Evolutionary conservation across 2,113 vertebrate species (phyloP), one percentile per base, ranked within the genome.

Genomic region (Sinocyclocheilus anshuiensis): DNA sequence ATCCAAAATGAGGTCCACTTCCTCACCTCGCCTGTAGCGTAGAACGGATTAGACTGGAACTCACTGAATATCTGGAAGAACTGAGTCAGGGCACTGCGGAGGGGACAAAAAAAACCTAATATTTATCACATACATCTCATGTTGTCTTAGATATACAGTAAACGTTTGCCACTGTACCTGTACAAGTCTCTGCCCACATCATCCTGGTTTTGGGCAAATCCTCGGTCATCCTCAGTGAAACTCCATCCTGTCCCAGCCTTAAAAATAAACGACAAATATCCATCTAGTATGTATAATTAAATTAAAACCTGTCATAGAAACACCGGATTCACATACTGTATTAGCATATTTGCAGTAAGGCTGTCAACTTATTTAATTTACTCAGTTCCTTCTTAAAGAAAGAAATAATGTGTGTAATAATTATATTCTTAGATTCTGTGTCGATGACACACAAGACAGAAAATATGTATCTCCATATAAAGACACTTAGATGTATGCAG

Each of bases 1-100:
- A 39, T n/a, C 29, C 77, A 42, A 36, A 80, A 63, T 42, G 8
- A 39, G 4, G 13, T 53, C 24, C 3, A 0, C 26, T 77, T 53
- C 13, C 75, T 77, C 48, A 96, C 96, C 96, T 98, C 96, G 79
- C 95, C 96, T 36, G 94, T 95, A 86, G 93, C 93, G 86, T 93
- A 97, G 87, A 97, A 99, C 39, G 96, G 89, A 88, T 96, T 97
- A 82, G 94, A 88, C 91, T 95, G 93, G 91, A 96, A 97, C 55
- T 96, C 95, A 7, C 94, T 94, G 91, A 97, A 98, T 76, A 96
- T 88, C 91, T 95, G 93, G 90, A 95, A 98, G 93, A 97, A 97
- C 86, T 95, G 94, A 48, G 76, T 90, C 72, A 97, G 92, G 6
- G 92, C 96, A 89, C 95, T 96, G 87, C 50, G 87, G 87, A 87